Evolutionary conservation across 2,797 vertebrate species (phyloP).

Genomic region (Hydrocynus forskahlii): DNA sequence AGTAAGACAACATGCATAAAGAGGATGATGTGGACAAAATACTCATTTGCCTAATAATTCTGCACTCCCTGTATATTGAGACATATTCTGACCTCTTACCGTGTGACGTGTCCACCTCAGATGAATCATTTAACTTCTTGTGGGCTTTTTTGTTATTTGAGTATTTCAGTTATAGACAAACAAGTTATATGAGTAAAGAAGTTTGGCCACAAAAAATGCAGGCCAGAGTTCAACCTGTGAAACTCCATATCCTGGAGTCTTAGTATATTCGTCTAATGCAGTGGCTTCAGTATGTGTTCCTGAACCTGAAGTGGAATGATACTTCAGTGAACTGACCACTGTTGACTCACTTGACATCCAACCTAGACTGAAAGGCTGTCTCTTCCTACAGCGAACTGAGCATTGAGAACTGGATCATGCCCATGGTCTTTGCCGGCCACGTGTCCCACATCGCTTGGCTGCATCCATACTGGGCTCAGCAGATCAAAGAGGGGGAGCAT

Average conservation of each 20-base stretch:
- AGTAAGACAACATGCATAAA: too few species aligned
- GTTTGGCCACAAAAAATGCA: too few species aligned
- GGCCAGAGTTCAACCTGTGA: too few species aligned
- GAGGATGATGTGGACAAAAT: too few species aligned
- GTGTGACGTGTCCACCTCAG: too few species aligned
- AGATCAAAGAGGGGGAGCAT: constrained; percentile 81
- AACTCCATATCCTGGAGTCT: background rate
- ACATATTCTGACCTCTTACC: too few species aligned
- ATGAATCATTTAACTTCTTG: too few species aligned
- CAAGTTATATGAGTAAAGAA: too few species aligned
- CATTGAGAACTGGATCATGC: constrained; percentile 98
- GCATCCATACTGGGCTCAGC: constrained; percentile 90
- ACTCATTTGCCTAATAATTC: too few species aligned
- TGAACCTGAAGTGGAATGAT: background rate
- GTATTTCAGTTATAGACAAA: too few species aligned
- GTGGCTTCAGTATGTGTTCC: background rate
- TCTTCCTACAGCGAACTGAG: constrained; percentile 78
- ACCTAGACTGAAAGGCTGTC: background rate
- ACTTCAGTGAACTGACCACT: background rate
- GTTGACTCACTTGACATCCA: constrained; percentile 10
- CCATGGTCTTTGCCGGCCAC: constrained; percentile 95
- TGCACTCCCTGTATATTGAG: too few species aligned
- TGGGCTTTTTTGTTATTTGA: too few species aligned
- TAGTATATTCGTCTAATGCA: background rate
- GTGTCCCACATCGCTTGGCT: constrained; percentile 91